Conservation (phyloP, 2,797 vertebrate genomes). For the Leptoclinus maculatus region DNA sequence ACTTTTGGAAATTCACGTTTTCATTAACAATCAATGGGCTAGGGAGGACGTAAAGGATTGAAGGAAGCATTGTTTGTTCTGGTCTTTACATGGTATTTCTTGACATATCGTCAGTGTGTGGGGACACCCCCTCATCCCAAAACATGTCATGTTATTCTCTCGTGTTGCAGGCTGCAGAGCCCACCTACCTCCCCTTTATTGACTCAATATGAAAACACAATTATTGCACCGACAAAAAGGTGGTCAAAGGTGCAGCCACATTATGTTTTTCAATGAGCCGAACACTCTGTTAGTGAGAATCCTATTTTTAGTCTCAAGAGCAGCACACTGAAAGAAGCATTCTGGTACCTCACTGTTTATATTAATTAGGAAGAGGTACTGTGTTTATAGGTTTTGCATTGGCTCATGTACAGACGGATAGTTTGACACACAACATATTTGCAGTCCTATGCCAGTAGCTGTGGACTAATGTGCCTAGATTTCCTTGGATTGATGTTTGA, state of each 20-base stretch:
- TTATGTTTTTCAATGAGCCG: slow-evolving; percentile 72
- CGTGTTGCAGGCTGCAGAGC: slow-evolving; percentile 20
- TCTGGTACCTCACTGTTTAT: slow-evolving; percentile 9
- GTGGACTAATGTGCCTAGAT: slow-evolving; percentile 1
- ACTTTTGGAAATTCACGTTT: background rate
- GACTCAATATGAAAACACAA: slow-evolving; percentile 69
- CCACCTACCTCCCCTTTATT: slow-evolving; percentile 68
- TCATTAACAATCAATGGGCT: background rate
- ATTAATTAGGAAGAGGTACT: background rate
- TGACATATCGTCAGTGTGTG: background rate
- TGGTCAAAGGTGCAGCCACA: slow-evolving; percentile 60
- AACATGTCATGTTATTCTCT: slow-evolving; percentile 73
- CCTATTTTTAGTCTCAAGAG: slow-evolving; percentile 15
- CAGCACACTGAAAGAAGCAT: slow-evolving; percentile 12
- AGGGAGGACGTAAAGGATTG: background rate
- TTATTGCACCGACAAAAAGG: slow-evolving; percentile 59
- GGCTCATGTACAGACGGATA: background rate
- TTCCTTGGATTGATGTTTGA: slow-evolving; percentile 46
- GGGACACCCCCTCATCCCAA: slow-evolving; percentile 49
- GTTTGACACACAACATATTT: background rate
- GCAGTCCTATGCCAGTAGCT: background rate
- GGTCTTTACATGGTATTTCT: background rate
- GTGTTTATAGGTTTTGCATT: slow-evolving; percentile 3
- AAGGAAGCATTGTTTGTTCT: background rate
- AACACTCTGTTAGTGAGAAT: slow-evolving; percentile 31